Evolutionary conservation across 2,113 vertebrate genomes (phyloP).

Genomic region (Dromiciops gliroides): DNA sequence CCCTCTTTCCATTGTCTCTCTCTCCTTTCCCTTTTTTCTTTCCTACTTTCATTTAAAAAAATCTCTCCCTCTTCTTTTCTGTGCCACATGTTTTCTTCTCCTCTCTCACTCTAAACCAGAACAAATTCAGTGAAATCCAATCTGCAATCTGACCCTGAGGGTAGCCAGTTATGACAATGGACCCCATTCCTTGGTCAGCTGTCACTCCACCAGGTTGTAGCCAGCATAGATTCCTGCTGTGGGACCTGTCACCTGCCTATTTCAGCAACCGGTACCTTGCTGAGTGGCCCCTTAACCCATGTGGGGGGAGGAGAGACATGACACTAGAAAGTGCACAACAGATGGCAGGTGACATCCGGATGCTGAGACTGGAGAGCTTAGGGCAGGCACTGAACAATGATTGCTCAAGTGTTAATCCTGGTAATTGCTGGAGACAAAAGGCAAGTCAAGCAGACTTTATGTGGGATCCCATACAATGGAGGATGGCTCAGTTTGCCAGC

Average conservation of each 20-base stretch:
- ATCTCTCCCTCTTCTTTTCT: background rate
- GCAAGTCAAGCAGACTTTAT: background rate
- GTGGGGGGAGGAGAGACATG: background rate
- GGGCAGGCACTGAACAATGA: background rate
- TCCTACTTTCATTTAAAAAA: background rate
- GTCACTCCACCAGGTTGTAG: background rate
- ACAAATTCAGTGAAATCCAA: background rate
- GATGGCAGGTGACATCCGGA: background rate
- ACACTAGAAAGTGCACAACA: background rate
- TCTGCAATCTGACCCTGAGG: background rate
- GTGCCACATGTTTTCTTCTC: background rate
- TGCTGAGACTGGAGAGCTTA: background rate
- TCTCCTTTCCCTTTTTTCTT: background rate
- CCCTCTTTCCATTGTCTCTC: background rate
- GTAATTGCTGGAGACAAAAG: background rate
- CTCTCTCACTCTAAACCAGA: background rate
- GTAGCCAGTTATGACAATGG: background rate
- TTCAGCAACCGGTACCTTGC: background rate
- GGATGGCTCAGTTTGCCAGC: background rate
- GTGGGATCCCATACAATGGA: background rate
- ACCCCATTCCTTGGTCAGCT: background rate
- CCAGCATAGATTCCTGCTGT: background rate
- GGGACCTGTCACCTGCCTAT: background rate
- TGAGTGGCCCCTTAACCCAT: background rate
- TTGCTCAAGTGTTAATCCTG: constrained; percentile 2